Conservation (phyloP, 2,888 invertebrate genomes). For the Elgonia sp. region DNA sequence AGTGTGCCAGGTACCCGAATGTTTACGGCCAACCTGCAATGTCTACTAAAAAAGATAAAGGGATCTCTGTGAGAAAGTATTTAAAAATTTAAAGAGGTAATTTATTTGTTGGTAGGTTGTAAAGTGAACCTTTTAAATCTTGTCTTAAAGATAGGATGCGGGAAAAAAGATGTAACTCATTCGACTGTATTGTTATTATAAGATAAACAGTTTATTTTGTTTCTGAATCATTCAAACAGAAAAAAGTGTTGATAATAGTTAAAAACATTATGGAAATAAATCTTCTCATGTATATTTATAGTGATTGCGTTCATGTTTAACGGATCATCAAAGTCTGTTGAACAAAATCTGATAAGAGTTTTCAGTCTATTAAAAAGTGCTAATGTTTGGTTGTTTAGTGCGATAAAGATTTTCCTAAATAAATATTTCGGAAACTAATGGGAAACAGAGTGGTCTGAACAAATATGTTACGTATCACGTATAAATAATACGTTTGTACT, state of each 20-base stretch:
- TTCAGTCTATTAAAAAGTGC: conserved; percentile 34
- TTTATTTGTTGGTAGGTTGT: conserved; percentile 53
- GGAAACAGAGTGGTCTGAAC: no score
- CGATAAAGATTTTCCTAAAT: no score
- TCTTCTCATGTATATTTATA: conserved; percentile 4
- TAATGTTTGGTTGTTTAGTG: conserved; percentile 43
- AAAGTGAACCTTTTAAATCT: conserved; percentile 58
- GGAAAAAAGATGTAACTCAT: conserved; percentile 28
- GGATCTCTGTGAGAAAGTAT: conserved; percentile 52
- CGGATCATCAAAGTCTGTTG: conserved; percentile 29
- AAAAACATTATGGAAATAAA: conserved; percentile 26
- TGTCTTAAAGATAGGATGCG: conserved; percentile 15
- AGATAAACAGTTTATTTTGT: conserved; percentile 29
- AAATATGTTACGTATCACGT: no score
- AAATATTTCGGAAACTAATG: no score
- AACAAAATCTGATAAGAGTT: conserved; percentile 49
- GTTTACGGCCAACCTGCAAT: conserved; percentile 38
- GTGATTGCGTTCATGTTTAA: conserved; percentile 1
- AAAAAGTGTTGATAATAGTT: not conserved
- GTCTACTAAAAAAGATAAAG: conserved; percentile 40
- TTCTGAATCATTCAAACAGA: not conserved
- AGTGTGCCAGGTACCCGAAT: conserved; percentile 50
- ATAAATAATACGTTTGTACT: no score
- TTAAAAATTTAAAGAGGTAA: conserved; percentile 60
- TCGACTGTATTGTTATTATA: not conserved